Conservation (phyloP, 2,797 vertebrate genomes). For the Loris lydekkerianus region DNA sequence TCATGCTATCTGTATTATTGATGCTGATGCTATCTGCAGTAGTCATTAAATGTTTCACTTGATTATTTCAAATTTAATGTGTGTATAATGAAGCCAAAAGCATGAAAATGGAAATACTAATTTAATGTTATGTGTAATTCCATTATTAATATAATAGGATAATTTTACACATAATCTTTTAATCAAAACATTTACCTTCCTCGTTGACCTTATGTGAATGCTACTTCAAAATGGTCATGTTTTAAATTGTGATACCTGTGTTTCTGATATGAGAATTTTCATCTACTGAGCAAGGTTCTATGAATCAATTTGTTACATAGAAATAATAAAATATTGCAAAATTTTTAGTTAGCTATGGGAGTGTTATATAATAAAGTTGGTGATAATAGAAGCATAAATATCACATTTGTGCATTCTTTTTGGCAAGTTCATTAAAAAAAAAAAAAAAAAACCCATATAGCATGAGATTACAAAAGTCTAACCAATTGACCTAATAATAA, state of each 20-base stretch:
- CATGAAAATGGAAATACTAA: constrained; percentile 46
- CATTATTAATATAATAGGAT: constrained; percentile 43
- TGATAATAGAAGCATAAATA: background rate
- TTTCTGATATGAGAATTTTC: background rate
- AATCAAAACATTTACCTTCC: constrained; percentile 60
- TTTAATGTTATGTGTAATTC: background rate
- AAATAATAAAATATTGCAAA: background rate
- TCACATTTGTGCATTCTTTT: background rate
- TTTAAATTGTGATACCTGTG: background rate
- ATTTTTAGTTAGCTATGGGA: background rate
- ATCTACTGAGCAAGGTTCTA: background rate
- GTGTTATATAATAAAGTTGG: background rate
- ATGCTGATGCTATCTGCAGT: background rate
- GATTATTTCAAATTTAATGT: constrained; percentile 66
- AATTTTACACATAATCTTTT: background rate
- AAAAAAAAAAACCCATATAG: background rate
- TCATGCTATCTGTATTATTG: background rate
- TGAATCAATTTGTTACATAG: background rate
- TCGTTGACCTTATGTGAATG: background rate
- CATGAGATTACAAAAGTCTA: background rate
- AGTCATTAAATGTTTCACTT: constrained; percentile 38
- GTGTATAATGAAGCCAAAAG: constrained; percentile 33
- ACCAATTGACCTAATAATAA: background rate
- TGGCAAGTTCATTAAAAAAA: background rate
- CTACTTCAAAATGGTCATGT: background rate